Base-by-base conservation (phyloP, 2,797 vertebrate species). In the Coregonus suidteri region DNA sequence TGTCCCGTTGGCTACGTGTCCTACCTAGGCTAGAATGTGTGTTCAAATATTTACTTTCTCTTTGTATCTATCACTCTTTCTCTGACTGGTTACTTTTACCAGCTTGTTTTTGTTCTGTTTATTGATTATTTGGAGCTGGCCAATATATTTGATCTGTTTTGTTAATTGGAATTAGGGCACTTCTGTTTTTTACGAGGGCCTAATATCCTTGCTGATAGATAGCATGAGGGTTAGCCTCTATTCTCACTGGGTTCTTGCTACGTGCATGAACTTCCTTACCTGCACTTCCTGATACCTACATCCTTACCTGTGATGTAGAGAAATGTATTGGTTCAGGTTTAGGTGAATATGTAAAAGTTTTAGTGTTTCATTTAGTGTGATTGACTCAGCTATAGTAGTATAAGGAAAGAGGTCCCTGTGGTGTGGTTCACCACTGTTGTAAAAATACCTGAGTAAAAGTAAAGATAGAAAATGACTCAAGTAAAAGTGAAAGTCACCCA, bases 1-100 rank as follows among this genome's bases (percentile, higher is more conserved):
- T 0, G 84, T 74, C 77, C 79, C 84, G 83, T 70, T 72, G 73
- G 77, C 77, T 73, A n/a, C 76, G 37, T 35, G 65, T 78, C 65
- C 11, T 30, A 18, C 7, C 72, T 77, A 15, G 5, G 54, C 77
- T 81, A 35, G 70, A 30, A 4, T 73, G 41, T 74, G 66, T 4
- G 54, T 73, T 82, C 47, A 81, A 3, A 71, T 54, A 59, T 74
- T 78, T 67, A 30, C 3, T 56, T 2, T 59, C 7, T 6, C 15
- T 5, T 13, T 30, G 14, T 31, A 13, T 47, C 41, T 6, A 11
- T 4, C 59, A 3, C 5, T 15, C 62, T 7, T 35, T 1, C 25
- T 47, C 6, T 18, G 47, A 31, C 54, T 51, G 7, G 54, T 14
- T 37, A 62, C 75, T 20, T 64, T 47, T 47, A 25, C 31, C 41